Evolutionary conservation across 2,888 invertebrate species (phyloP), one percentile per base, ranked within the genome.

Genomic region (Ditula angustiorana): DNA sequence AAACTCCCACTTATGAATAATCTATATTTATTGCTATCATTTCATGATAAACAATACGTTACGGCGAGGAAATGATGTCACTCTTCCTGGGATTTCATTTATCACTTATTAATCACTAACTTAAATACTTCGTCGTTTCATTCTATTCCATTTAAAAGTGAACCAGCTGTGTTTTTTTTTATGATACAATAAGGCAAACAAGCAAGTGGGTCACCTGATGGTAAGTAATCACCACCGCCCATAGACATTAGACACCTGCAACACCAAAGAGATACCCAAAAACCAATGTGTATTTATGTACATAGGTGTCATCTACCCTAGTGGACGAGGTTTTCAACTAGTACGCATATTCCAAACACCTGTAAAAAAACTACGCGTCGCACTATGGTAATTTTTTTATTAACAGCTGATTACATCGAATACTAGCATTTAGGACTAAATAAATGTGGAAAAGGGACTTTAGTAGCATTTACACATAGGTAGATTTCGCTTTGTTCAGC

Each of bases 11-110:
- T 61, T 23, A 24, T 11, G 16, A 23, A 44, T 33, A 23, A 58
- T 47, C 44, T 19, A 2, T 41, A 46, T 44, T 61, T 53, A 53
- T 60, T 35, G 37, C 28, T 26, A 47, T 28, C 44, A 41, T n/a
- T 41, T 30, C n/a, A 61, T 1, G 53, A 61, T 61, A 46, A 19
- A 11, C 19, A 3, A 3, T 19, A 2, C 4, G 0, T n/a, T 33
- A 16, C 8, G 4, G 21, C 33, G 13, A 55, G 61, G 53, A 55
- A 46, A 24, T 53, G 53, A 47, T 47, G 19, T 24, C 23, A 53
- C 11, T 13, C 35, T 19, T 11, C 26, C 11, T 19, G 19, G 41
- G 19, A 41, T 19, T 37, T 16, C 19, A 41, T 41, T 41, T 19
- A 3, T 41, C 41, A 19, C 10, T 5, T n/a, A 13, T 13, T 35